A percentile compares a stretch with the other conserved stretches of the same genome.
Conservation (phyloP, 92 coral and sea anemone genomes). For the Palythoa heliodiscus region DNA sequence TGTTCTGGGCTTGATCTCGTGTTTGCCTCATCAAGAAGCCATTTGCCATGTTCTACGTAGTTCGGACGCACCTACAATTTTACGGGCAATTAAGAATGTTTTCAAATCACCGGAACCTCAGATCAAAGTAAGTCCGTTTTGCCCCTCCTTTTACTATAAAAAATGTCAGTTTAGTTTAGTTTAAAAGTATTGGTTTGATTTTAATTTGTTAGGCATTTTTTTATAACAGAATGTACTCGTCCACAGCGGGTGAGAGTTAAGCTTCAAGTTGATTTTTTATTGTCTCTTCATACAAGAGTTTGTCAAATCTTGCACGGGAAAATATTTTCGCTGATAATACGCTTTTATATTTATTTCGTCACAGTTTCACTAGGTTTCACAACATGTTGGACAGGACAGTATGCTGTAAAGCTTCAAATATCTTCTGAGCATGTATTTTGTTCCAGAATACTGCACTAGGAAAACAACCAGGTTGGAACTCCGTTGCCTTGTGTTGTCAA, state of each 20-base stretch:
- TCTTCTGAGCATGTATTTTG: slow-evolving; percentile 22
- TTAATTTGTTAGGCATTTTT: background rate
- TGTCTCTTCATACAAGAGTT: too few species aligned
- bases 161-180: background rate
- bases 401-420: background rate
- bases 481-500: background rate
- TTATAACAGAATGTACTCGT: too few species aligned
- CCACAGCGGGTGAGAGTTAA: too few species aligned
- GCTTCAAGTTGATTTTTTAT: too few species aligned
- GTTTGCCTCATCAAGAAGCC: slow-evolving; percentile 77
- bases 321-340: background rate
- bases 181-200: background rate
- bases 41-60: slow-evolving; percentile 75
- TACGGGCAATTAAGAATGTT: slow-evolving; percentile 66
- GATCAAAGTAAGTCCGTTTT: slow-evolving; percentile 60
- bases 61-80: slow-evolving; percentile 72
- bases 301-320: too few species aligned
- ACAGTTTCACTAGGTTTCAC: background rate
- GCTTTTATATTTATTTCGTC: background rate
- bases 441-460: background rate
- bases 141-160: background rate
- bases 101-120: slow-evolving; percentile 73
- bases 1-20: slow-evolving; percentile 73
- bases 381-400: background rate
- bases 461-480: background rate